phyloP scores from a whole-genome alignment of 2,113 vertebrate species.

The Antennarius striatus region DNA sequence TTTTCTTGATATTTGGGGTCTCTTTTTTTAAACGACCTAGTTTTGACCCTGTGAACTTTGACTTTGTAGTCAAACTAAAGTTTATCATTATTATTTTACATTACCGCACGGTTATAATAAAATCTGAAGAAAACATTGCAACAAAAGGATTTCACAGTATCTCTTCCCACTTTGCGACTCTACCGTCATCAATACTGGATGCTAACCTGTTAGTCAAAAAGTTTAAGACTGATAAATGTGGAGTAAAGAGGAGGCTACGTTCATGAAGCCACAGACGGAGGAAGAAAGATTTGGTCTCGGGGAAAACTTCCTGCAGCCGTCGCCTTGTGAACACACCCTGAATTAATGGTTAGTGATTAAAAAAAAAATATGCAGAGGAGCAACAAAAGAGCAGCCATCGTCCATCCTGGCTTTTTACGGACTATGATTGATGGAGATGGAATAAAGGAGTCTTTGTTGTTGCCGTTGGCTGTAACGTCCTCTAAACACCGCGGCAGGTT shows the following conservation, averaged over 20 bases:
- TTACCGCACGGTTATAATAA: no score
- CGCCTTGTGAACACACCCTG: slow-evolving; percentile 54
- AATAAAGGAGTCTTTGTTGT: slow-evolving; percentile 53
- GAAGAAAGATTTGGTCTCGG: not conserved
- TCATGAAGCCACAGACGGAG: slow-evolving; percentile 54
- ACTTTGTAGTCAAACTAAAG: no score
- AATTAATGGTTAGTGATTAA: slow-evolving; percentile 43
- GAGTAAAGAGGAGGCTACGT: slow-evolving; percentile 30
- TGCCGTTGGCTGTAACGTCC: slow-evolving; percentile 59
- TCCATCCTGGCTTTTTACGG: slow-evolving; percentile 31
- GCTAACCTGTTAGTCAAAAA: slow-evolving; percentile 25
- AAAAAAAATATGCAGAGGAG: slow-evolving; percentile 36
- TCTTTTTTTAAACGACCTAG: no score
- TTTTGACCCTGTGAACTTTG: no score
- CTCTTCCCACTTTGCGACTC: slow-evolving; percentile 48
- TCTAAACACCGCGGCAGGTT: slow-evolving; percentile 52
- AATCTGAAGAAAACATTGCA: not conserved
- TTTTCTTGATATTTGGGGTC: no score
- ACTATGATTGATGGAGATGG: slow-evolving; percentile 22
- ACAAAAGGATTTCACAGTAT: not conserved
- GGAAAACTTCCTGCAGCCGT: slow-evolving; percentile 19
- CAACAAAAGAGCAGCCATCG: slow-evolving; percentile 49
- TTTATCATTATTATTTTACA: no score
- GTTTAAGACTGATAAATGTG: slow-evolving; percentile 25
- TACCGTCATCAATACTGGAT: slow-evolving; percentile 16